Percentiles rank a stretch among this genome's conserved stretches.
Conservation (phyloP, 2,113 vertebrate species). For the Steatornis caripensis region DNA sequence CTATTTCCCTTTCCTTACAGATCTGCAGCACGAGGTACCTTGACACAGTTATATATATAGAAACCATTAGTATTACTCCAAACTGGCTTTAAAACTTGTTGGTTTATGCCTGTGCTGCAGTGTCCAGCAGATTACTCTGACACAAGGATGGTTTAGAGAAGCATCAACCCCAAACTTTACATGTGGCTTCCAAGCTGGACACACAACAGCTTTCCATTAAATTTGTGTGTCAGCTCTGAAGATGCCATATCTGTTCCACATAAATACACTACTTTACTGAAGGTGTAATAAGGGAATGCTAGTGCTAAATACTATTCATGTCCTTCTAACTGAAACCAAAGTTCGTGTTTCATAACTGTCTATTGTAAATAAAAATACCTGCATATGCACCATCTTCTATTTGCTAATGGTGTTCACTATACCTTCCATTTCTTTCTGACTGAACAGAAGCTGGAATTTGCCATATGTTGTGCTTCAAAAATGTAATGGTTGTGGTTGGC, state of each 20-base stretch:
- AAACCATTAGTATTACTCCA: neutral
- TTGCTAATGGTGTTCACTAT: neutral
- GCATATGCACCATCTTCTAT: neutral
- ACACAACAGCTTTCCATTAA: neutral
- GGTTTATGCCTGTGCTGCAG: neutral
- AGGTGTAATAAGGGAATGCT: neutral
- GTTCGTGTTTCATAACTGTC: neutral
- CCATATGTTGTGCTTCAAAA: neutral
- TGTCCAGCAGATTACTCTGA: neutral
- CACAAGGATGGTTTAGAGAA: neutral
- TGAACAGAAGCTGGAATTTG: conserved; percentile 5
- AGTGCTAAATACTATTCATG: neutral
- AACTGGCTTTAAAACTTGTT: neutral
- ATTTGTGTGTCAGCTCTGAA: neutral
- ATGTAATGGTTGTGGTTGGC: neutral
- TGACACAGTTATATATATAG: neutral
- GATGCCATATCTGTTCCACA: neutral
- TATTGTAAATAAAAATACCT: neutral
- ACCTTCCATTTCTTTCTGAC: neutral
- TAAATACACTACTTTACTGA: neutral
- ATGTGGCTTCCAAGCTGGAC: accelerated
- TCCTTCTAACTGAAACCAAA: neutral
- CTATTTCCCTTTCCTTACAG: neutral
- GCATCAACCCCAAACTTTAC: neutral
- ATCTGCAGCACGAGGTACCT: neutral